Conservation (phyloP, 2,113 vertebrate species). For the Megalops atlanticus region DNA sequence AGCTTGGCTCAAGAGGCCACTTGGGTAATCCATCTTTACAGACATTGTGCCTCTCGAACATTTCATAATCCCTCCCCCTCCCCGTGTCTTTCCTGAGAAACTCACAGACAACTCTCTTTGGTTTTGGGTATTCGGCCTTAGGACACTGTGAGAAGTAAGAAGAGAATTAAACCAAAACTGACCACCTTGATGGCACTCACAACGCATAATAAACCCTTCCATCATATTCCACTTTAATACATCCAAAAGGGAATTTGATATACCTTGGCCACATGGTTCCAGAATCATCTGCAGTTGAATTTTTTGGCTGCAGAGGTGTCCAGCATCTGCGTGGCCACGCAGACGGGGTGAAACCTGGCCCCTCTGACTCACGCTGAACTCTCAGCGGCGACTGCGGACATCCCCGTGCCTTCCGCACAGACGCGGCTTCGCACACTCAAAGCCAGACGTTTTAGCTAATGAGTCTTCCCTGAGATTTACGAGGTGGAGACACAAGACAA, state of each 20-base stretch:
- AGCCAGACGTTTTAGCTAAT: conserved; percentile 62
- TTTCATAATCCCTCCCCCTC: background rate
- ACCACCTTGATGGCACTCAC: no score
- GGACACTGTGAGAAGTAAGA: conserved; percentile 47
- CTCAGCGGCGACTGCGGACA: conserved; percentile 8
- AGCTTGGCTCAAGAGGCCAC: background rate
- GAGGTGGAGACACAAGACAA: conserved; percentile 61
- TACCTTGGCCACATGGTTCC: background rate
- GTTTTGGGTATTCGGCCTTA: conserved; percentile 31
- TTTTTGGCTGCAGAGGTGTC: background rate
- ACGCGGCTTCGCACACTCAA: conserved; percentile 27
- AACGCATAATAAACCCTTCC: background rate
- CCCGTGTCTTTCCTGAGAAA: background rate
- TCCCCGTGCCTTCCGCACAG: conserved; percentile 31
- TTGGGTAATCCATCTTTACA: conserved; percentile 33
- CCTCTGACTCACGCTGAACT: background rate
- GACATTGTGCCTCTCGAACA: conserved; percentile 43
- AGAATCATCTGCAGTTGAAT: no score
- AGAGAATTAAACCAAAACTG: conserved; percentile 44
- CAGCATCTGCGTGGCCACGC: background rate
- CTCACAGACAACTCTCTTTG: background rate
- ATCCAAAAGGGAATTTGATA: background rate
- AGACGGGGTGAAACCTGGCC: background rate
- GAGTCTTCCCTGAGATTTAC: conserved; percentile 62
- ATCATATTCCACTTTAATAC: background rate